phyloP scores from a whole-genome alignment of 1,140 invertebrate genomes.

The Drosophila mayri region DNA sequence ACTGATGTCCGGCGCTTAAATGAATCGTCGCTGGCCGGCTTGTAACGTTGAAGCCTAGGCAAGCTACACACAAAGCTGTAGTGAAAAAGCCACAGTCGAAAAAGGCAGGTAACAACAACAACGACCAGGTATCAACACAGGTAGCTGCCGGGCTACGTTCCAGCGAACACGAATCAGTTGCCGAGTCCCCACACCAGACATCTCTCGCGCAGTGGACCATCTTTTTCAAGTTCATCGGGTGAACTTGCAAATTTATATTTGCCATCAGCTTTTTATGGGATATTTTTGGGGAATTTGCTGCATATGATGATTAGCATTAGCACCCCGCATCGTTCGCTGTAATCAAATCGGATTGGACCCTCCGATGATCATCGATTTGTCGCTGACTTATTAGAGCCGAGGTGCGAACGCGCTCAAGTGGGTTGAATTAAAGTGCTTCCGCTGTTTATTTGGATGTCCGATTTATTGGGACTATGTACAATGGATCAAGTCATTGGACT shows the following conservation, averaged over 20 bases:
- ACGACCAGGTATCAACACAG: constrained; percentile 42
- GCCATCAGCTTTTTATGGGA: constrained; percentile 40
- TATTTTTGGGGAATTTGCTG: constrained; percentile 59
- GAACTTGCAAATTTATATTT: constrained; percentile 71
- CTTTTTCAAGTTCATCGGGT: constrained; percentile 70
- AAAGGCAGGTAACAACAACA: constrained; percentile 27
- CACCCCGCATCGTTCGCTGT: constrained; percentile 26
- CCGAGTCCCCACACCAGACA: neutral
- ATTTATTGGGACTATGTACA: constrained; percentile 13
- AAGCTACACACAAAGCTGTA: constrained; percentile 16
- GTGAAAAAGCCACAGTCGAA: constrained; percentile 6
- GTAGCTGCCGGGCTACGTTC: constrained; percentile 69
- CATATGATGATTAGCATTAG: constrained; percentile 65
- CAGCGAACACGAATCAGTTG: constrained; percentile 47
- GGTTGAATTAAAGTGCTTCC: constrained; percentile 58
- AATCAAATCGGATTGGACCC: constrained; percentile 25
- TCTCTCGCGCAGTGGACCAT: constrained; percentile 33
- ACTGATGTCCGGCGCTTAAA: constrained; percentile 66
- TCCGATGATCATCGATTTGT: constrained; percentile 52
- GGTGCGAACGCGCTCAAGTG: constrained; percentile 60
- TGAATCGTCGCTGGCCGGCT: constrained; percentile 59
- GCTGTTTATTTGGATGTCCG: constrained; percentile 22
- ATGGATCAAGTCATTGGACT: constrained; percentile 42
- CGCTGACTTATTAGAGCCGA: constrained; percentile 57
- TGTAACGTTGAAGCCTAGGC: constrained; percentile 67